phyloP scores from a whole-genome alignment of 2,113 vertebrate species.

The Calonectris borealis region DNA sequence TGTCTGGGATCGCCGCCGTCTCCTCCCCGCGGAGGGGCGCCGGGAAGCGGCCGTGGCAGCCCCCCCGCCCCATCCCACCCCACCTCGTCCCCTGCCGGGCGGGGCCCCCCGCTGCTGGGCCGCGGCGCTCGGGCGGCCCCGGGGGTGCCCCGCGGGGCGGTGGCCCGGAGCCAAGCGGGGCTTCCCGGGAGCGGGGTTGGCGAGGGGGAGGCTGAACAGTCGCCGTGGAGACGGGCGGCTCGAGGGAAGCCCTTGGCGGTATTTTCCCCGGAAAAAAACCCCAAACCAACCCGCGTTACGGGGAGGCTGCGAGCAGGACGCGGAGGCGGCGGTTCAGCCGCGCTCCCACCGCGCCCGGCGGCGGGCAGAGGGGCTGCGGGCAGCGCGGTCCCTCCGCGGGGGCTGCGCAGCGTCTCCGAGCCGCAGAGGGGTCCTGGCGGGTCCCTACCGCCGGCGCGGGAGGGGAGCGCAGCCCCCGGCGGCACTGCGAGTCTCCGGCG shows the following conservation, averaged over 20 bases:
- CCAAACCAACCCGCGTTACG: accelerated
- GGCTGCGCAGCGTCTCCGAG: not conserved
- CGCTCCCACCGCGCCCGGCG: not conserved
- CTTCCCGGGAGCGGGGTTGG: not conserved
- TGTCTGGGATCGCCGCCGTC: too few species aligned
- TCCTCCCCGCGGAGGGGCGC: too few species aligned
- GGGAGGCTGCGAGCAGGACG: not conserved
- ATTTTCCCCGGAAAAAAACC: not conserved
- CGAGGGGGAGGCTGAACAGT: not conserved
- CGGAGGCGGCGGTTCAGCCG: not conserved
- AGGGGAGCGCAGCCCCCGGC: not conserved
- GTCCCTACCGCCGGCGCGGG: not conserved
- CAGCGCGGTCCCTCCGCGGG: not conserved
- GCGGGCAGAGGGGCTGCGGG: not conserved
- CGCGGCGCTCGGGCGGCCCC: too few species aligned
- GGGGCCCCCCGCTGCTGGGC: too few species aligned
- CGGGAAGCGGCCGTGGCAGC: too few species aligned
- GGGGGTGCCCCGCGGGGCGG: not conserved
- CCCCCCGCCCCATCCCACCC: too few species aligned
- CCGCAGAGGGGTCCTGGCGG: not conserved
- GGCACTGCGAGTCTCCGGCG: not conserved
- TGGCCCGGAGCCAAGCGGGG: not conserved
- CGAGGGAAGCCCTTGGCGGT: not conserved
- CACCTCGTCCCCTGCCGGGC: too few species aligned
- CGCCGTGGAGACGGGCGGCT: not conserved